Conservation (phyloP, 2,888 invertebrate species). For the Girardia tigrina region DNA sequence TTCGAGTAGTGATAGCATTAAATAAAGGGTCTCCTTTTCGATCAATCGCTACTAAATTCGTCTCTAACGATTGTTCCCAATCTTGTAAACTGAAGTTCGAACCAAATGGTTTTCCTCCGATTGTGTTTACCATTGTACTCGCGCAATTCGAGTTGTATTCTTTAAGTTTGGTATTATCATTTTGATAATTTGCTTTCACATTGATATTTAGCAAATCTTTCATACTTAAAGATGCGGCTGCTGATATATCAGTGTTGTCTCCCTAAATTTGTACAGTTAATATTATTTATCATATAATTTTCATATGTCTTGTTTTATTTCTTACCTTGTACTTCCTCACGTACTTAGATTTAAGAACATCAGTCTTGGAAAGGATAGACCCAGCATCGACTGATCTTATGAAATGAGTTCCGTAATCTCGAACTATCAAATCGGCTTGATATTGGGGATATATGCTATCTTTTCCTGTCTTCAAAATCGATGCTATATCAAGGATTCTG, state of each 20-base stretch:
- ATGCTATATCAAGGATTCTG: slow-evolving; percentile 41
- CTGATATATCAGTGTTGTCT: not conserved
- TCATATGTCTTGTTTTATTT: too few relatives aligned
- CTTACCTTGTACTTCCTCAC: slow-evolving; percentile 28
- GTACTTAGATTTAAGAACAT: slow-evolving; percentile 39
- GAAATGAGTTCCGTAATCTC: slow-evolving; percentile 43
- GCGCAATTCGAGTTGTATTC: not conserved
- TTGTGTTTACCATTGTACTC: not conserved
- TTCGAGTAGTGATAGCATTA: slow-evolving; percentile 39
- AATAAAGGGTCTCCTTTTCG: slow-evolving; percentile 42
- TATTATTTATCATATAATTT: not conserved
- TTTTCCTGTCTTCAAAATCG: slow-evolving; percentile 39
- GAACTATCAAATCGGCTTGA: slow-evolving; percentile 41
- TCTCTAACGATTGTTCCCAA: slow-evolving; percentile 40
- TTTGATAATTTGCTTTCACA: not conserved
- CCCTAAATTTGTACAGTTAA: not conserved
- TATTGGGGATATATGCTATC: slow-evolving; percentile 40
- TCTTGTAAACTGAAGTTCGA: slow-evolving; percentile 39
- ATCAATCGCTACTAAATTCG: slow-evolving; percentile 42
- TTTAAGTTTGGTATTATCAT: not conserved
- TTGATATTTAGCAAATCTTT: not conserved
- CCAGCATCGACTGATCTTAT: slow-evolving; percentile 41
- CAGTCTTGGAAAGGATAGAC: slow-evolving; percentile 39
- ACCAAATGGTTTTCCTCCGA: slow-evolving; percentile 40
- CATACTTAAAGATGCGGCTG: not conserved